phyloP scores from a whole-genome alignment of 2,113 vertebrate species.

The Hiodon tergisus region DNA sequence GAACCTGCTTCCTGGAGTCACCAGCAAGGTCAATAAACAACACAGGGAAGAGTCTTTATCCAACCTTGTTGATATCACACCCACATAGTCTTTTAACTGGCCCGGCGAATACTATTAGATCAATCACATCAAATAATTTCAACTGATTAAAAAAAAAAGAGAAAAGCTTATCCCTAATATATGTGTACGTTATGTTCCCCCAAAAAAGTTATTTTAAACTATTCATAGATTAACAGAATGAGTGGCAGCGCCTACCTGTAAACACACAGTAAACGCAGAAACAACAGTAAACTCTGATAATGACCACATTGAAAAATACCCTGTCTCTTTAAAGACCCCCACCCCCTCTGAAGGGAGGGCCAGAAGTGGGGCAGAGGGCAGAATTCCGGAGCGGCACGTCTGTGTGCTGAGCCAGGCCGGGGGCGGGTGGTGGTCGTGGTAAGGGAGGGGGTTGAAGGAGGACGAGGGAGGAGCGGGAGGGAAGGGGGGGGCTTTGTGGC shows the following conservation, averaged over 20 bases:
- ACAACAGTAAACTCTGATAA: conserved; percentile 29
- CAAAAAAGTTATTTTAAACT: not conserved
- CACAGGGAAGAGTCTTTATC: not conserved
- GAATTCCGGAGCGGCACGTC: conserved; percentile 65
- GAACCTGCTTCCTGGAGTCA: conserved; percentile 7
- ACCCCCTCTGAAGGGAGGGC: conserved; percentile 30
- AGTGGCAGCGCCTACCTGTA: not conserved
- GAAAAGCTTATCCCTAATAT: too few species aligned
- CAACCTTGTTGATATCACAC: not conserved
- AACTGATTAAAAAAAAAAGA: not conserved
- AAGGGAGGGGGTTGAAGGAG: conserved; percentile 22
- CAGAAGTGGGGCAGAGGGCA: conserved; percentile 68
- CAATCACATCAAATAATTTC: too few species aligned
- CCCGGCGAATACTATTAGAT: not conserved
- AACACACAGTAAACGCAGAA: conserved; percentile 33
- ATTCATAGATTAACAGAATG: not conserved
- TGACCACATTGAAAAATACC: conserved; percentile 36
- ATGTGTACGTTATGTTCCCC: not conserved
- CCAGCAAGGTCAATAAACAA: not conserved
- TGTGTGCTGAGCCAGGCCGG: conserved; percentile 54
- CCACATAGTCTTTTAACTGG: not conserved
- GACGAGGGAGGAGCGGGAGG: conserved; percentile 2
- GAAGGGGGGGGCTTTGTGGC: conserved; percentile 40
- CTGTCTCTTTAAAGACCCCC: conserved; percentile 66
- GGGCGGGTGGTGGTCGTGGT: conserved; percentile 24